These are phyloP conservation scores for Sebastiscus tertius DNA, from an alignment of 2,797 vertebrate genomes.

Conservation along the genomic window DNA sequence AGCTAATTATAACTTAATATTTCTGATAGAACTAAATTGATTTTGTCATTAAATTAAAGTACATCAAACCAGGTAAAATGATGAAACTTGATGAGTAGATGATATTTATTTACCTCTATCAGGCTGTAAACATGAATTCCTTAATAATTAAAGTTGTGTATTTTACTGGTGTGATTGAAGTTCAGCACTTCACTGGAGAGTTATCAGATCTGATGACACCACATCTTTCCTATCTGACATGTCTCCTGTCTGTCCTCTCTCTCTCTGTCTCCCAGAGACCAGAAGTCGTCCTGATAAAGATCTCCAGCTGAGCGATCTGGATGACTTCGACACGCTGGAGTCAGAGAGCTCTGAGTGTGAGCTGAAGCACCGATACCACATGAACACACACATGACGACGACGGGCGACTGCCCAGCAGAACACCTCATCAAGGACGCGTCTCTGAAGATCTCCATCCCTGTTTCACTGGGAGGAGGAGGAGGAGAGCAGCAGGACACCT, in stretches of 20 bases:
- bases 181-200: not conserved
- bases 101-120: not conserved
- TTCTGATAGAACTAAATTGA: not conserved
- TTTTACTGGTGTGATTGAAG: not conserved
- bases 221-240: constrained; percentile 2
- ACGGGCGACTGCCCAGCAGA: constrained; percentile 79
- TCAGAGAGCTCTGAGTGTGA: constrained; percentile 93
- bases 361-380: constrained; percentile 88
- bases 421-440: constrained; percentile 79
- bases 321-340: constrained; percentile 93
- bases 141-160: not conserved
- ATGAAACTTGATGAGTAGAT: not conserved
- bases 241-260: not conserved
- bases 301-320: constrained; percentile 93
- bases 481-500: constrained; percentile 74
- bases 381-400: constrained; percentile 84
- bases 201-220: not conserved
- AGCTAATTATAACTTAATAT: not conserved
- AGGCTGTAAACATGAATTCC: not conserved
- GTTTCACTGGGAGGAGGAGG: constrained; percentile 72
- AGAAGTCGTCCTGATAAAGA: constrained; percentile 91
- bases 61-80: not conserved
- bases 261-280: constrained; percentile 78
- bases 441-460: constrained; percentile 85
- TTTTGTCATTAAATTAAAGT: not conserved